These are phyloP conservation scores for Scaptomyza hsui DNA, from an alignment of 1,140 invertebrate genomes.

Conservation along the genomic window DNA sequence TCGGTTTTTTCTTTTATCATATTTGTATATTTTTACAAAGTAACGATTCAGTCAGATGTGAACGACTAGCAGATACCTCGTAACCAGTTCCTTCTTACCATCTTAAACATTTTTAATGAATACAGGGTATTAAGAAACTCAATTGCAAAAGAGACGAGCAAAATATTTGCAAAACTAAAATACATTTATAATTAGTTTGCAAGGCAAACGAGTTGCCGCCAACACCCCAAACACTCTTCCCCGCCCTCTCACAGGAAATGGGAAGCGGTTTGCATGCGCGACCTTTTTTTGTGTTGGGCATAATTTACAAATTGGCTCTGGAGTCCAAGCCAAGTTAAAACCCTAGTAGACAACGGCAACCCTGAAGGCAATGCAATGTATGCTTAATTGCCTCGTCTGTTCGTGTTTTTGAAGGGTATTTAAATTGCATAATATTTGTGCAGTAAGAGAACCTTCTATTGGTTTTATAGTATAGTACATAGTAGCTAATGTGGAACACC, in stretches of 20 bases:
- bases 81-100: too few relatives aligned
- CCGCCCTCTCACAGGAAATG: slow-evolving; percentile 19
- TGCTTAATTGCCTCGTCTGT: slow-evolving; percentile 56
- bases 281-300: slow-evolving; percentile 57
- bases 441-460: slow-evolving; percentile 9
- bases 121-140: neutral
- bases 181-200: slow-evolving; percentile 73
- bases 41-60: neutral
- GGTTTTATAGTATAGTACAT: too few relatives aligned
- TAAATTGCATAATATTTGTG: slow-evolving; percentile 59
- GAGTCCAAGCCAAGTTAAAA: neutral
- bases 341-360: neutral
- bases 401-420: slow-evolving; percentile 43
- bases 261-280: slow-evolving; percentile 69
- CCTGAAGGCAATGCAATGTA: slow-evolving; percentile 41
- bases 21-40: slow-evolving; percentile 12
- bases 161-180: slow-evolving; percentile 76
- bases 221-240: too few relatives aligned
- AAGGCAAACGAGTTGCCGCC: slow-evolving; percentile 8
- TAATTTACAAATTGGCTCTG: slow-evolving; percentile 73
- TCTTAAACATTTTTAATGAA: neutral
- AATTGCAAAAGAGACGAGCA: slow-evolving; percentile 56
- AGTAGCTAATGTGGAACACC: slow-evolving; percentile 53
- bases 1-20: neutral
- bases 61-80: neutral